These are phyloP conservation scores for Pterois miles DNA, from an alignment of 2,797 vertebrate genomes.

Conservation along the genomic window DNA sequence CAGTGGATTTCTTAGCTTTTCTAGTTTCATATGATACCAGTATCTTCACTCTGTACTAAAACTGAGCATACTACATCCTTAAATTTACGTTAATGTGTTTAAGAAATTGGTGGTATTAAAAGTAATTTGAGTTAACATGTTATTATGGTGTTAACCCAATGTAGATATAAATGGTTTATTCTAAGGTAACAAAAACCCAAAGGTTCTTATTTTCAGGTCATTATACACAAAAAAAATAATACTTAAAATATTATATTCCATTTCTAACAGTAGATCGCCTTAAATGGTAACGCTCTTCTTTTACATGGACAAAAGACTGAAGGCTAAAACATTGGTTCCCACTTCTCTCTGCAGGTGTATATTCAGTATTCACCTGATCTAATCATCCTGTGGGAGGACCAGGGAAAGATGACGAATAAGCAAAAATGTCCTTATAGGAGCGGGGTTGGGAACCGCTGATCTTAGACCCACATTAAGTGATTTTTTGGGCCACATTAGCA, in stretches of 20 bases:
- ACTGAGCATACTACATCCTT: too few relatives aligned
- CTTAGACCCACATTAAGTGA: background rate
- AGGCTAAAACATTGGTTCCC: background rate
- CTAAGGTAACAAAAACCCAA: too few relatives aligned
- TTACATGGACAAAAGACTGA: background rate
- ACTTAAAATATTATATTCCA: fast-evolving
- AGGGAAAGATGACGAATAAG: background rate
- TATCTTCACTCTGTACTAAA: too few relatives aligned
- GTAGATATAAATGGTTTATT: too few relatives aligned
- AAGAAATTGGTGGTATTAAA: too few relatives aligned
- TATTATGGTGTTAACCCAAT: too few relatives aligned
- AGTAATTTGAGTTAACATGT: too few relatives aligned
- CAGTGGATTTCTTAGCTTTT: too few relatives aligned
- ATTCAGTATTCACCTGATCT: background rate
- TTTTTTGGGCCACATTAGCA: background rate
- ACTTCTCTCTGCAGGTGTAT: background rate
- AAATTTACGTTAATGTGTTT: too few relatives aligned
- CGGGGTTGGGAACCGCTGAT: background rate
- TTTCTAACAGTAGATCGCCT: too few relatives aligned
- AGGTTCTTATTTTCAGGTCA: too few relatives aligned
- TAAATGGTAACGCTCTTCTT: background rate
- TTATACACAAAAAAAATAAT: background rate
- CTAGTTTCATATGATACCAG: too few relatives aligned
- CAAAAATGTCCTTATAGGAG: background rate
- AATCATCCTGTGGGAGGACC: background rate